Percentiles rank a stretch among this genome's conserved stretches.
Evolutionary conservation across 2,888 invertebrate genomes (phyloP).

Genomic region (Chymomyza procnemis): DNA sequence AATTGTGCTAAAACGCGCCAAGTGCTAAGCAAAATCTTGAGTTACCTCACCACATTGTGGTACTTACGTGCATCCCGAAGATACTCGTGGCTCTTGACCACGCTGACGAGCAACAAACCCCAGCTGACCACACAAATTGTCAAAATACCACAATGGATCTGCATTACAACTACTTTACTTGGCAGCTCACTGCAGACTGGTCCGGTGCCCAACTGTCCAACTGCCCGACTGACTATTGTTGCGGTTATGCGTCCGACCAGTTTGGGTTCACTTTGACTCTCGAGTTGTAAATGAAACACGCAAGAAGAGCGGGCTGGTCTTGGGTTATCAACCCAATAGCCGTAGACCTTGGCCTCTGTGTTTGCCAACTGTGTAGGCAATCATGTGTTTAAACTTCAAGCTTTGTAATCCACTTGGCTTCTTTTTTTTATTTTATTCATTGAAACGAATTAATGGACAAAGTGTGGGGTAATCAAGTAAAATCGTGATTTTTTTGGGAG

Average conservation of each 20-base stretch:
- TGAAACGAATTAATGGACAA: neutral
- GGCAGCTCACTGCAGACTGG: slow-evolving; percentile 28
- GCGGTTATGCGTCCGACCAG: slow-evolving; percentile 25
- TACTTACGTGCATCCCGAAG: slow-evolving; percentile 43
- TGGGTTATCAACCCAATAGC: slow-evolving; percentile 36
- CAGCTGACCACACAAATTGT: slow-evolving; percentile 7
- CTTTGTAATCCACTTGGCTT: neutral
- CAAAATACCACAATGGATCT: slow-evolving; percentile 3
- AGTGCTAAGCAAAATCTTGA: neutral
- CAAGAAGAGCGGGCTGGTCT: slow-evolving; percentile 20
- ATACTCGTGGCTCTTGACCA: slow-evolving; percentile 29
- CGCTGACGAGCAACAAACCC: slow-evolving; percentile 10
- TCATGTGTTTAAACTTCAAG: neutral
- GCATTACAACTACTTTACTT: slow-evolving; percentile 42
- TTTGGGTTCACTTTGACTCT: slow-evolving; percentile 1
- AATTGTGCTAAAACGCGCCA: slow-evolving; percentile 28
- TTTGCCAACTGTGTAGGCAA: slow-evolving; percentile 9
- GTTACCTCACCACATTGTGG: neutral
- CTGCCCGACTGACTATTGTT: neutral
- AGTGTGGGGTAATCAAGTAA: neutral
- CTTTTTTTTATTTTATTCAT: neutral
- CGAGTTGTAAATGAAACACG: neutral
- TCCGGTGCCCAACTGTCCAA: neutral
- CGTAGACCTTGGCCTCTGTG: slow-evolving; percentile 40
- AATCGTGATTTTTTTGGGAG: neutral